These are phyloP conservation scores for Fragum whitleyi DNA, from an alignment of 2,888 invertebrate species.

Conservation along the genomic window DNA sequence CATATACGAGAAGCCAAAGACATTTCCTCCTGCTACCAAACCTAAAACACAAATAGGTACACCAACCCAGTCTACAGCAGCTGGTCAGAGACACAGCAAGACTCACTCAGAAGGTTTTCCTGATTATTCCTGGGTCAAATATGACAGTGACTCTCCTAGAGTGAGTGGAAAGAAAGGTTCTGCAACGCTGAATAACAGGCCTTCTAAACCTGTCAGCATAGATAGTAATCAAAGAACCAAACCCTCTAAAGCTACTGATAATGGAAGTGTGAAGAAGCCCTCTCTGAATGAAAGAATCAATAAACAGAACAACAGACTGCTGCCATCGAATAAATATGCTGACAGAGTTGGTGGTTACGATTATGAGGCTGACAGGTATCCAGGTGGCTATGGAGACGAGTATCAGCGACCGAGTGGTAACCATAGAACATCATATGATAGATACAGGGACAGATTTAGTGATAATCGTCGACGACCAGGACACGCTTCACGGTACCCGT, in stretches of 20 bases:
- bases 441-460: slow-evolving; percentile 32
- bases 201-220: background rate
- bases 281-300: background rate
- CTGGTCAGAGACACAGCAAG: slow-evolving; percentile 48
- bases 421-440: slow-evolving; percentile 49
- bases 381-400: slow-evolving; percentile 30
- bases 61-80: slow-evolving; percentile 59
- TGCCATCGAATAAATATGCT: background rate
- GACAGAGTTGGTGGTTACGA: slow-evolving; percentile 4
- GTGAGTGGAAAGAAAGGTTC: slow-evolving; percentile 60
- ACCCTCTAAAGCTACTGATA: background rate
- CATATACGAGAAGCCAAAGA: slow-evolving; percentile 28
- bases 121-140: slow-evolving; percentile 57
- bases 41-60: slow-evolving; percentile 54
- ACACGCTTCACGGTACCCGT: slow-evolving; percentile 59
- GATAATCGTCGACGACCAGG: slow-evolving; percentile 46
- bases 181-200: background rate
- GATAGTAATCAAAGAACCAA: background rate
- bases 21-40: slow-evolving; percentile 55
- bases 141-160: slow-evolving; percentile 53
- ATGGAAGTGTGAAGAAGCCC: background rate
- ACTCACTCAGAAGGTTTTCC: slow-evolving; percentile 52
- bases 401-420: slow-evolving; percentile 39
- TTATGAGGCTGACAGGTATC: slow-evolving; percentile 27
- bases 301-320: background rate